Conservation (phyloP, 2,797 vertebrate species). For the Etheostoma nigrum region DNA sequence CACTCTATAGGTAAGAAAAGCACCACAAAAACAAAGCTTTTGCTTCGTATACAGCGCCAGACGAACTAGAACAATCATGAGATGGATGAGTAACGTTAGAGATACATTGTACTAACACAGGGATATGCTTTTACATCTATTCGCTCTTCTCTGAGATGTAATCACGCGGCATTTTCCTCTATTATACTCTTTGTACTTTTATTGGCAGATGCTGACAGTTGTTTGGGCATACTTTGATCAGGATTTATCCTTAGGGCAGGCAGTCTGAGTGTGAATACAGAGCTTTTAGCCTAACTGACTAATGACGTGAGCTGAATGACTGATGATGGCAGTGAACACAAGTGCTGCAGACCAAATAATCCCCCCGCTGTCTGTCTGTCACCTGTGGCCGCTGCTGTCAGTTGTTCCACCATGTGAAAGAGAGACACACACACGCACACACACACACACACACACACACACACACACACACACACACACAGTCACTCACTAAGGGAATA, state of each 20-base stretch:
- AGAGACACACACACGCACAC: conserved; percentile 8
- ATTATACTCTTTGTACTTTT: background rate
- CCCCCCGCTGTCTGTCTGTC: conserved; percentile 41
- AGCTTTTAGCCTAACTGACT: conserved; percentile 16
- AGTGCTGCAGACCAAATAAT: conserved; percentile 55
- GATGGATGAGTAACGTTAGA: background rate
- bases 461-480: conserved; percentile 13
- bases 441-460: conserved; percentile 12
- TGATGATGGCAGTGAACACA: conserved; percentile 60
- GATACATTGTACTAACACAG: background rate
- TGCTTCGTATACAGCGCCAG: no score
- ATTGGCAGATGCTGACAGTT: conserved; percentile 1
- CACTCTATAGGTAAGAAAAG: conserved; percentile 57
- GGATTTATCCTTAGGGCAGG: conserved; percentile 13
- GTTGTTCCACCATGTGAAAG: conserved; percentile 57
- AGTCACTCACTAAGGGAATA: conserved; percentile 14
- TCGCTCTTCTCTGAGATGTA: background rate
- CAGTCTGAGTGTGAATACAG: conserved; percentile 22
- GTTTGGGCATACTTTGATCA: background rate
- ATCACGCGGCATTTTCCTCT: background rate
- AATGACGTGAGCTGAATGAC: conserved; percentile 63
- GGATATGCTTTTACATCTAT: background rate
- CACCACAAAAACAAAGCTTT: background rate
- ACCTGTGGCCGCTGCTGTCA: conserved; percentile 69
- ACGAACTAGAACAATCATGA: background rate